Percentiles rank a stretch among this genome's conserved stretches.
Evolutionary conservation across 2,888 invertebrate genomes (phyloP).

Genomic region (Chymomyza caudatula): DNA sequence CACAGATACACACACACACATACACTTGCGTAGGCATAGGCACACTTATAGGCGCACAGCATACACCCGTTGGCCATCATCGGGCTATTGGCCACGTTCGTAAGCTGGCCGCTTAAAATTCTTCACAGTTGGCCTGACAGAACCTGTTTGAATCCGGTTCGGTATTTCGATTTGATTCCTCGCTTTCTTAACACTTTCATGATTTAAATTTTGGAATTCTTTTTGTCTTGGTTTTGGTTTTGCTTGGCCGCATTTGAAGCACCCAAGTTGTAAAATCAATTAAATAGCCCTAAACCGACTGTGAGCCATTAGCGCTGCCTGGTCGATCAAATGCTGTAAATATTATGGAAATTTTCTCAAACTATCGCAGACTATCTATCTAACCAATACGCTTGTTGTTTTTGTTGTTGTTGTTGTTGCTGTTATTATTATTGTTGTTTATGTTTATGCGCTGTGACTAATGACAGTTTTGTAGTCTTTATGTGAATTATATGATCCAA

Average conservation of each 20-base stretch:
- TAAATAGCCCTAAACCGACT: conserved; percentile 35
- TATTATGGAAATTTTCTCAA: conserved; percentile 35
- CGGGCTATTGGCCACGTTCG: neutral
- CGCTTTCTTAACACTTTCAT: conserved; percentile 66
- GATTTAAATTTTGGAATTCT: conserved; percentile 52
- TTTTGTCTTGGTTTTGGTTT: neutral
- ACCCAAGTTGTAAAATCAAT: conserved; percentile 53
- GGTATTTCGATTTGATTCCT: conserved; percentile 17
- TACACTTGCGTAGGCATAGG: too few relatives aligned
- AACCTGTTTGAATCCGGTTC: conserved; percentile 60
- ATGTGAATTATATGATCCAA: conserved; percentile 46
- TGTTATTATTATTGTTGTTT: conserved; percentile 18
- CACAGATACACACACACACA: neutral
- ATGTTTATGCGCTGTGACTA: conserved; percentile 62
- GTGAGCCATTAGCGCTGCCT: neutral
- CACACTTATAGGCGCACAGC: neutral
- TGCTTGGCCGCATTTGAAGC: neutral
- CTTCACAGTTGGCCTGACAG: conserved; percentile 37
- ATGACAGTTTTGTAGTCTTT: conserved; percentile 63
- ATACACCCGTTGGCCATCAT: neutral
- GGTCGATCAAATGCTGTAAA: conserved; percentile 20
- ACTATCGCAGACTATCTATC: neutral
- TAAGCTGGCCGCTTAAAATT: neutral
- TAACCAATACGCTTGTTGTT: conserved; percentile 1
- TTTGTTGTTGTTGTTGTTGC: neutral